These are phyloP conservation scores for Cydia splendana DNA, from an alignment of 1,140 invertebrate species.

Conservation along the genomic window DNA sequence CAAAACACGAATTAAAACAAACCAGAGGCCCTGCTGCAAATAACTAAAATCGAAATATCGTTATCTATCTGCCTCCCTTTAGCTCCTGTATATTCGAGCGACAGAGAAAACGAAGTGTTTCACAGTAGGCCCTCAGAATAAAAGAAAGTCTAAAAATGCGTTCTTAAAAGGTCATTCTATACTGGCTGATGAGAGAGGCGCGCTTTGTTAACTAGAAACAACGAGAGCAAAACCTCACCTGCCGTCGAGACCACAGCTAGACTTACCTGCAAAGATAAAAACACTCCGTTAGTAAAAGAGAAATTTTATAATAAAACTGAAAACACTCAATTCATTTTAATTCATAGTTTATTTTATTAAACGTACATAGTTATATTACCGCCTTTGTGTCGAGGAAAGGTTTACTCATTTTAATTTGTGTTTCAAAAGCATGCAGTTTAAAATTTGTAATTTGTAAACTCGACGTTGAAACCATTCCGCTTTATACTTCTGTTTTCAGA, in stretches of 20 bases:
- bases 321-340: neutral
- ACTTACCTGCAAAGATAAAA: slow-evolving; percentile 73
- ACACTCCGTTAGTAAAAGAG: slow-evolving; percentile 51
- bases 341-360: slow-evolving; percentile 3
- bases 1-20: neutral
- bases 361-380: neutral
- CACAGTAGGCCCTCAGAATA: no score
- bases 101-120: no score
- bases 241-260: slow-evolving; percentile 48
- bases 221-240: slow-evolving; percentile 65
- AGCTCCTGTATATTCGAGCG: no score
- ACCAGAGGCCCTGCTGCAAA: neutral
- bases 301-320: slow-evolving; percentile 25
- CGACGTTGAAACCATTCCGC: neutral
- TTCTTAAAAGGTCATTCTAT: neutral
- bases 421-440: slow-evolving; percentile 12
- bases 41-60: neutral
- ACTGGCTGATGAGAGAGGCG: neutral
- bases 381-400: slow-evolving; percentile 8
- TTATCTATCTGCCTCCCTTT: neutral
- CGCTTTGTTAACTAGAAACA: neutral
- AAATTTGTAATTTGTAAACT: neutral
- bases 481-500: slow-evolving; percentile 18
- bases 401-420: neutral
- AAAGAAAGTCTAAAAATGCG: neutral